Conservation (phyloP, 2,888 invertebrate genomes). For the Andrena haemorrhoa region DNA sequence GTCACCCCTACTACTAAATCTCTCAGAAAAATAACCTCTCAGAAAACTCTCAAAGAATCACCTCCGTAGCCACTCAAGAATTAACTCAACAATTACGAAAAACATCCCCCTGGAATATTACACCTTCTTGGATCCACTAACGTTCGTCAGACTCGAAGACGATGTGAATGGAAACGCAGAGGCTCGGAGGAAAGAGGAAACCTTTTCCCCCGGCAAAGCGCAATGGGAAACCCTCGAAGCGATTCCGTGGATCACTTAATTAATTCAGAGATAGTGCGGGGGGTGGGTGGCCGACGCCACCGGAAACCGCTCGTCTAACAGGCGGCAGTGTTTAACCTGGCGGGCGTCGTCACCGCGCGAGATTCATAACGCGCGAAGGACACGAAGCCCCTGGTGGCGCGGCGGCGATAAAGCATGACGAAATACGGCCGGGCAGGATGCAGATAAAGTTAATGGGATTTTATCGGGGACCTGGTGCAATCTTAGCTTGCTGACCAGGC, state of each 20-base stretch:
- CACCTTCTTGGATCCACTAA: background rate
- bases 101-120: no score
- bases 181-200: background rate
- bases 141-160: background rate
- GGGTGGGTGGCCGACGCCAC: background rate
- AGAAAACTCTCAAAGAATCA: no score
- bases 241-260: constrained; percentile 30
- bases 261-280: constrained; percentile 33
- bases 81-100: no score
- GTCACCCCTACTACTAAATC: no score
- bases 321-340: constrained; percentile 38
- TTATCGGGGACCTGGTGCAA: constrained; percentile 71
- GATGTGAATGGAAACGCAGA: background rate
- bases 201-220: constrained; percentile 7
- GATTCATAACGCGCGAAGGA: constrained; percentile 44
- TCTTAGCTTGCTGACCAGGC: constrained; percentile 76
- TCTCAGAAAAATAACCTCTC: no score
- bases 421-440: constrained; percentile 64
- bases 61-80: no score
- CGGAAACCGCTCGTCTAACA: constrained; percentile 12
- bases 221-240: constrained; percentile 17
- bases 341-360: constrained; percentile 27
- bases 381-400: constrained; percentile 16
- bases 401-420: constrained; percentile 50
- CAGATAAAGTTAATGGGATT: constrained; percentile 78